Evolutionary conservation across 92 coral and sea anemone genomes (phyloP).

Genomic region (Porites lobata): DNA sequence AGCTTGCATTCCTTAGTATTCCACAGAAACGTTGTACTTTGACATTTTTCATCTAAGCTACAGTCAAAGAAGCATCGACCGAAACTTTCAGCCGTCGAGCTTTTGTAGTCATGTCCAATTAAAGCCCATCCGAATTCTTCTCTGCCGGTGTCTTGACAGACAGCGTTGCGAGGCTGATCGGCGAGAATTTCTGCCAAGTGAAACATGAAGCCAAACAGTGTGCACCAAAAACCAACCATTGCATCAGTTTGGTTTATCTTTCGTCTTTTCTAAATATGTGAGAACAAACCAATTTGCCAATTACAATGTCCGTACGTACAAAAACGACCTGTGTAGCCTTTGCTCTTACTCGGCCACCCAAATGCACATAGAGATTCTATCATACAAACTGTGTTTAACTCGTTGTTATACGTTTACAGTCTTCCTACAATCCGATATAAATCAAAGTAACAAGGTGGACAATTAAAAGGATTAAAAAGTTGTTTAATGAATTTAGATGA

Average conservation of each 20-base stretch:
- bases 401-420: too few species aligned
- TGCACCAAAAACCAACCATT: background rate
- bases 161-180: background rate
- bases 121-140: background rate
- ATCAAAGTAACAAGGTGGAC: too few species aligned
- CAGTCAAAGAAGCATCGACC: background rate
- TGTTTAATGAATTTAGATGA: too few species aligned
- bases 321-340: too few species aligned
- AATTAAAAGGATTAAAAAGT: too few species aligned
- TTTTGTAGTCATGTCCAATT: background rate
- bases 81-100: background rate
- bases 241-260: background rate
- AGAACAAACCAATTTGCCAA: too few species aligned
- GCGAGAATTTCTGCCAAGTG: background rate
- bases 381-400: too few species aligned
- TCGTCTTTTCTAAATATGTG: too few species aligned
- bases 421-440: too few species aligned
- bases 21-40: constrained; percentile 40
- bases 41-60: constrained; percentile 34
- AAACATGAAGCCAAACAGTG: background rate
- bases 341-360: too few species aligned
- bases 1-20: constrained; percentile 6
- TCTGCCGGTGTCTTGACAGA: background rate
- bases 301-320: too few species aligned
- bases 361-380: too few species aligned